phyloP scores from a whole-genome alignment of 2,888 invertebrate genomes.

The Coremacera marginata region DNA sequence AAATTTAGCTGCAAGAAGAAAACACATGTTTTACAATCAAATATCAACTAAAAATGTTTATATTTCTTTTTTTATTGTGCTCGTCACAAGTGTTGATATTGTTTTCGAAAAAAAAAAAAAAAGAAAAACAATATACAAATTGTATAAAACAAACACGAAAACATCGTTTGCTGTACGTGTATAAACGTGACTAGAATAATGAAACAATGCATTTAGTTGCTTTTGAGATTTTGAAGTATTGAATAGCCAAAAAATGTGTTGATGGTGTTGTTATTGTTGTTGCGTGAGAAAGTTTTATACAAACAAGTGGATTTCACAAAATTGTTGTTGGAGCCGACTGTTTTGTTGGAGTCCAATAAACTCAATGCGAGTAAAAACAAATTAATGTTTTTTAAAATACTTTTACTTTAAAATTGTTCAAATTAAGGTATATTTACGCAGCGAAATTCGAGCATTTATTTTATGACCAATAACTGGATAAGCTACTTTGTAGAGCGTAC shows the following conservation, averaged over 20 bases:
- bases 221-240: neutral
- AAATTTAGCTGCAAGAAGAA: neutral
- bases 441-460: too few species aligned
- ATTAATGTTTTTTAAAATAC: neutral
- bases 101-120: neutral
- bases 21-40: neutral
- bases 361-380: neutral
- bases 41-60: neutral
- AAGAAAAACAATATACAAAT: neutral
- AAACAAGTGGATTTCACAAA: neutral
- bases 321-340: neutral
- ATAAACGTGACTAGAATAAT: neutral
- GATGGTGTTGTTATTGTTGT: neutral
- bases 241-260: neutral
- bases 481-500: too few species aligned
- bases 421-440: neutral
- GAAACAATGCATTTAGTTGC: neutral
- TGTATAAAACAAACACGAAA: conserved; percentile 18
- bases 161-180: conserved; percentile 3
- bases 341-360: neutral
- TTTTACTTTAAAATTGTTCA: neutral
- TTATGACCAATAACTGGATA: too few species aligned
- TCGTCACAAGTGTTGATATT: too few species aligned
- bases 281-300: neutral
- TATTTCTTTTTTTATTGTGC: neutral